Conservation (phyloP, 2,113 vertebrate genomes). For the Mastomys coucha region DNA sequence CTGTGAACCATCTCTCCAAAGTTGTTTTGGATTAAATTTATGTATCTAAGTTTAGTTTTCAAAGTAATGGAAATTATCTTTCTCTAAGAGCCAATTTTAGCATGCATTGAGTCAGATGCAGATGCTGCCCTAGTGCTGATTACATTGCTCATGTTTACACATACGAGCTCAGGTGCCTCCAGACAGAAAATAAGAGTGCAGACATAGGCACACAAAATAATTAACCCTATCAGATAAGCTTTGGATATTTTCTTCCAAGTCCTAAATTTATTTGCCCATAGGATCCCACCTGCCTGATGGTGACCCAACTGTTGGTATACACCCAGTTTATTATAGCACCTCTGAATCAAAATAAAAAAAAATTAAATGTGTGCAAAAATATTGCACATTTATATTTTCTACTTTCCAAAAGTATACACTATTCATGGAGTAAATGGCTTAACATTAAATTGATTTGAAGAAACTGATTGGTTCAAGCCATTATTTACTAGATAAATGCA, state of each 20-base stretch:
- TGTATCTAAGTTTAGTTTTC: background rate
- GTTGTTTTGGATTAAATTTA: constrained; percentile 8
- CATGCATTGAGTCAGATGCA: background rate
- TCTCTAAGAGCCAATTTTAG: background rate
- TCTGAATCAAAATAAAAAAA: background rate
- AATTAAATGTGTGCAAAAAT: background rate
- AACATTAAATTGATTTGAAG: background rate
- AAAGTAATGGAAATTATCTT: background rate
- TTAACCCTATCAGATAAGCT: background rate
- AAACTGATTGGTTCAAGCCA: background rate
- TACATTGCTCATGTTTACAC: background rate
- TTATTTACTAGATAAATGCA: background rate
- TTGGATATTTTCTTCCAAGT: background rate
- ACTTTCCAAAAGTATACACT: background rate
- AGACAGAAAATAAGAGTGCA: background rate
- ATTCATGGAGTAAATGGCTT: background rate
- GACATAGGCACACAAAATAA: background rate
- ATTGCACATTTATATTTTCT: background rate
- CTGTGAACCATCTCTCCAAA: background rate
- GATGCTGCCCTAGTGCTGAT: background rate
- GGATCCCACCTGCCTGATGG: background rate
- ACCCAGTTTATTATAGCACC: background rate
- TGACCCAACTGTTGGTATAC: background rate
- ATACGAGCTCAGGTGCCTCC: background rate
- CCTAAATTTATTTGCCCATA: background rate